Percentiles rank a stretch among this genome's conserved stretches.
Conservation (phyloP, 1,140 invertebrate genomes). For the Pachypsylla venusta region DNA sequence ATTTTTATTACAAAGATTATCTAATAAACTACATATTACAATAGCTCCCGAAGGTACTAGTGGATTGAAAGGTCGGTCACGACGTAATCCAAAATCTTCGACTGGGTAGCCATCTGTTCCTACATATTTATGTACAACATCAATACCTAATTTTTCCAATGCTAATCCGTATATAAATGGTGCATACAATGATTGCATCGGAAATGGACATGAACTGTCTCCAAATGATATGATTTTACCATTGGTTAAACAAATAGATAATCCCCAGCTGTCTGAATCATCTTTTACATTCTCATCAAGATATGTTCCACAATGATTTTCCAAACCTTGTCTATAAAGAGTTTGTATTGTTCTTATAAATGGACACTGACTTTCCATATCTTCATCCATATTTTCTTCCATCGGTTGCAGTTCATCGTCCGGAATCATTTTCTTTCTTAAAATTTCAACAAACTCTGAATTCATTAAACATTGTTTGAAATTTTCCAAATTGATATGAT, state of each 20-base stretch:
- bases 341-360: too few relatives aligned
- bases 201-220: constrained; percentile 77
- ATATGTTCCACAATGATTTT: too few relatives aligned
- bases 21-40: constrained; percentile 41
- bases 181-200: constrained; percentile 90
- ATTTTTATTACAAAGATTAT: constrained; percentile 19
- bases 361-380: too few relatives aligned
- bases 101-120: constrained; percentile 52
- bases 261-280: constrained; percentile 81
- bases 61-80: constrained; percentile 45
- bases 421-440: too few relatives aligned
- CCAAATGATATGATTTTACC: constrained; percentile 88
- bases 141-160: constrained; percentile 71
- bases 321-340: too few relatives aligned
- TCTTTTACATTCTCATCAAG: too few relatives aligned
- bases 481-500: too few relatives aligned
- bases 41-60: constrained; percentile 45
- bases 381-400: too few relatives aligned
- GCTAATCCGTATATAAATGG: constrained; percentile 90
- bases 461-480: too few relatives aligned
- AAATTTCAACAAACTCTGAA: too few relatives aligned
- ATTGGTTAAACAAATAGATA: constrained; percentile 86
- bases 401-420: too few relatives aligned
- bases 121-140: constrained; percentile 82
- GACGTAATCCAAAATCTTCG: constrained; percentile 29